Conservation (phyloP, 1,140 invertebrate species). For the Tetragnatha versicolor region DNA sequence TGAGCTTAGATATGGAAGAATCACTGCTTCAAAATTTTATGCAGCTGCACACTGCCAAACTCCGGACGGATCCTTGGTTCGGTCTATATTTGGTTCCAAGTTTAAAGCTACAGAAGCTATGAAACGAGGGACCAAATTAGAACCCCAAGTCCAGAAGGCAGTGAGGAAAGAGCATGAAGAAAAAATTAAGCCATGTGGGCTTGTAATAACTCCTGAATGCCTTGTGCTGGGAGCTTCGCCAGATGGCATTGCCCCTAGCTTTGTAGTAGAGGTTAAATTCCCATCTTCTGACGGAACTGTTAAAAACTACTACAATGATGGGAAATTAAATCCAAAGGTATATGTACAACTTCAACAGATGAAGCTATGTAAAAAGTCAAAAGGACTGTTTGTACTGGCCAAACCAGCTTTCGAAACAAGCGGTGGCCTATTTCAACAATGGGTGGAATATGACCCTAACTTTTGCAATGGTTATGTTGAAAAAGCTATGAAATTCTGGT, state of each 20-base stretch:
- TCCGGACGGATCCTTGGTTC: background rate
- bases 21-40: background rate
- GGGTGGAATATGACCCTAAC: too few relatives aligned
- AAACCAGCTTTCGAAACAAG: too few relatives aligned
- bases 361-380: too few relatives aligned
- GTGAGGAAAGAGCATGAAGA: background rate
- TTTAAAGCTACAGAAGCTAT: background rate
- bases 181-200: background rate
- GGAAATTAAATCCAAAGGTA: too few relatives aligned
- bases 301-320: too few relatives aligned
- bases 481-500: too few relatives aligned
- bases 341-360: too few relatives aligned
- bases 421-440: too few relatives aligned
- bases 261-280: background rate
- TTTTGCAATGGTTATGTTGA: too few relatives aligned
- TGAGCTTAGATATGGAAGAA: background rate
- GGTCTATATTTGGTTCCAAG: background rate
- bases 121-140: background rate
- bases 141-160: background rate
- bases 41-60: background rate
- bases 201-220: background rate
- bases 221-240: background rate
- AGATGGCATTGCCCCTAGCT: background rate
- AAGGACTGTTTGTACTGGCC: too few relatives aligned
- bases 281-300: too few relatives aligned